Base-by-base conservation (phyloP, 1,140 invertebrate species). In the Penaeus chinensis region DNA sequence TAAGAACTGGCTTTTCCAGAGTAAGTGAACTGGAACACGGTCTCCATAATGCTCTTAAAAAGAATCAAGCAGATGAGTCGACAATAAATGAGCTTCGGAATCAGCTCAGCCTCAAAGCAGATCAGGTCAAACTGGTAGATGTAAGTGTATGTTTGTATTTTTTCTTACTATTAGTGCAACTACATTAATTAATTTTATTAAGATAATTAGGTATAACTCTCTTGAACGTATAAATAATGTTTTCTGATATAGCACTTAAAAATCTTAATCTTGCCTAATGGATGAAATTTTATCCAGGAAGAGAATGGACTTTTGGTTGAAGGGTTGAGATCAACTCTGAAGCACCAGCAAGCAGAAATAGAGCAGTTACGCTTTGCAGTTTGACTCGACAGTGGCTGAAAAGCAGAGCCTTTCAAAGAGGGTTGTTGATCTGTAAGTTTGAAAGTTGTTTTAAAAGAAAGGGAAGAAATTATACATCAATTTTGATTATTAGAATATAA, bases 111-210 rank as follows among this genome's bases (percentile, higher is more conserved):
- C 82, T 84, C n/a, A 65, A 60, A n/a, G 76, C 82, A 74, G 32
- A 84, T n/a, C 82, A 84, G 61, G 66, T 76, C 60, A 71, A 84
- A 32, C n/a, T 84, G 20, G 69, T 84, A 19, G 82, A 84, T 54
- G 82, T 84, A 32, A 62, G 66, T 60, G 20, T 20, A n/a, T 16
- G 16, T 16, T 2, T 54, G 5, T 54, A 8, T 13, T 54, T 54
- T 54, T 54, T 54, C 5, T 13, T 2, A 54, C 0, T 2, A 7
- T 42, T 42, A 42, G 7, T 54, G 54, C 54, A 54, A 54, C 54
- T 8, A 54, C 10, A 54, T 16, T 54, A 5, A 54, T 54, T 54
- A 54, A 54, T 54, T 8, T 54, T 8, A 54, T 54, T 0, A 54
- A 8, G 37, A 42, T 42, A 8, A 42, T 3, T 5, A 8, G 7